Conservation (phyloP, 2,888 invertebrate genomes). For the Drosophila pseudotalamancana region DNA sequence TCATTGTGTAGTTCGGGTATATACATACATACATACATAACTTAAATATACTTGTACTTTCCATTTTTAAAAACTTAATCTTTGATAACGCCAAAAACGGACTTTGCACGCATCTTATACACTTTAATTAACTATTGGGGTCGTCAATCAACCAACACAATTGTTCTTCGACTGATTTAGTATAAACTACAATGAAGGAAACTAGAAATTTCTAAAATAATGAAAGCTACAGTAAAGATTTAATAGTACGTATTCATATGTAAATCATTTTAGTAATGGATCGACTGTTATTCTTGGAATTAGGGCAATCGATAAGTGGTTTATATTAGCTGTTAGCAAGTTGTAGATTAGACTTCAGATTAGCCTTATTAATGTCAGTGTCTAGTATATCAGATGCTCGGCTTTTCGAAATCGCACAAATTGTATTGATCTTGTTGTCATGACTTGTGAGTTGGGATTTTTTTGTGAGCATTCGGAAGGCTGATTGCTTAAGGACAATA, state of each 20-base stretch:
- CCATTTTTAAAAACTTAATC: not conserved
- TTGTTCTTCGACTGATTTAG: too few relatives aligned
- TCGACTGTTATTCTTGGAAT: not conserved
- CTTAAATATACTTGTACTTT: not conserved
- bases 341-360: too few relatives aligned
- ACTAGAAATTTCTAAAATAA: slow-evolving; percentile 2
- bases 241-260: too few relatives aligned
- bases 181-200: too few relatives aligned
- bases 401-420: too few relatives aligned
- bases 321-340: not conserved
- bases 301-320: not conserved
- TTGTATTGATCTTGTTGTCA: not conserved
- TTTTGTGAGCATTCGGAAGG: slow-evolving; percentile 26
- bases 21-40: not conserved
- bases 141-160: not conserved
- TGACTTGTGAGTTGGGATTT: not conserved
- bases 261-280: not conserved
- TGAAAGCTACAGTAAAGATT: too few relatives aligned
- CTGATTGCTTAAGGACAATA: not conserved
- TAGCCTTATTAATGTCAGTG: too few relatives aligned
- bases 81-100: not conserved
- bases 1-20: too few relatives aligned
- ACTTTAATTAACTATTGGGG: not conserved
- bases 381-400: not conserved
- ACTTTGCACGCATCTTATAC: not conserved